Percentiles rank a stretch among this genome's conserved stretches.
Conservation (phyloP, 2,797 vertebrate species). For the Acanthornis magna region DNA sequence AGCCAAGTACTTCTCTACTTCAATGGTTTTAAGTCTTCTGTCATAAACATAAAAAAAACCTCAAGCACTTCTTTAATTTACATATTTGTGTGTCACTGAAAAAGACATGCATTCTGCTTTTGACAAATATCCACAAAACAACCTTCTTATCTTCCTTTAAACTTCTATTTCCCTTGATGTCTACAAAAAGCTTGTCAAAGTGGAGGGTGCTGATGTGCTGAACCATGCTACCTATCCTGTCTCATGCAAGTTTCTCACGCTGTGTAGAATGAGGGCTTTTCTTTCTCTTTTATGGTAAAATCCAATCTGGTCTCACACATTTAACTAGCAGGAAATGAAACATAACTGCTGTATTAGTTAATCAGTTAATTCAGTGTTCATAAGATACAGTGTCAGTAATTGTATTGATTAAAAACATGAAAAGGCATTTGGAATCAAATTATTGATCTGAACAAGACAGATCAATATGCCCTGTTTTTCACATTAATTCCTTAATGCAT, state of each 20-base stretch:
- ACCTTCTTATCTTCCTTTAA: background rate
- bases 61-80: conserved; percentile 17
- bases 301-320: background rate
- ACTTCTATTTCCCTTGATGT: background rate
- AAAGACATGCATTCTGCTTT: conserved; percentile 5
- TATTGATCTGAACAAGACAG: background rate
- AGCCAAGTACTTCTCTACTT: background rate
- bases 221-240: background rate
- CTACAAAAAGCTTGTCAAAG: conserved; percentile 15
- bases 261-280: background rate
- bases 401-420: background rate
- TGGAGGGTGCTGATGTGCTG: background rate
- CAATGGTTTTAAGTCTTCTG: background rate
- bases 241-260: background rate
- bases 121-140: conserved; percentile 25
- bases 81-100: background rate
- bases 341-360: background rate
- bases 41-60: background rate
- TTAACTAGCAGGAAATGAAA: background rate
- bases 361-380: background rate
- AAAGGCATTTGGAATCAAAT: background rate
- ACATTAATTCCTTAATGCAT: background rate
- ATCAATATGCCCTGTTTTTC: background rate
- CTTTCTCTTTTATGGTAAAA: background rate
- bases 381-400: background rate